Evolutionary conservation across 2,797 vertebrate species (phyloP), one percentile per base, ranked within the genome.

Genomic region (Channa striata): DNA sequence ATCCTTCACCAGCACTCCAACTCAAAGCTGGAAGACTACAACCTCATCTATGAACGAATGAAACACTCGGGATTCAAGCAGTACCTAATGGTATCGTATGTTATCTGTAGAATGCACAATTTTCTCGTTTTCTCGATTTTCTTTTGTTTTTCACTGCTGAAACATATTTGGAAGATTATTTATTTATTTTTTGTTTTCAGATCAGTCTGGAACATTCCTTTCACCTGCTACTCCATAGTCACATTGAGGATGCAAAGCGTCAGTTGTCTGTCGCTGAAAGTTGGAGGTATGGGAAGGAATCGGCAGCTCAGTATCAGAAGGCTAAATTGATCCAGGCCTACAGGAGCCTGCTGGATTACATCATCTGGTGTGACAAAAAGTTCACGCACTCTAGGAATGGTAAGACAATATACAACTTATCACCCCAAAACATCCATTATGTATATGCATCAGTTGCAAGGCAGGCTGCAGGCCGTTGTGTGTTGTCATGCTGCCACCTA

Each of bases 131-230:
- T n/a, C n/a, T n/a, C n/a, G 0, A 40, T 44, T 19, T 37, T 6
- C 17, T 11, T 47, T 40, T 14, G 39, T 23, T 51, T 40, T 8
- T 30, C 37, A 17, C n/a, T 40, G 7, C 34, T 36, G 5, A 46
- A 36, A 36, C 16, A 47, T 5, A 1, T 12, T 37, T 8, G 51
- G 11, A 25, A 17, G 37, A n/a, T n/a, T n/a, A n/a, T n/a, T n/a
- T n/a, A n/a, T n/a, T n/a, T 1, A 2, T 36, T 42, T 23, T 61
- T 51, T 59, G 11, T 60, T 4, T 74, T 11, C 74, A 99, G 96
- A 87, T 98, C 54, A 95, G 91, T 75, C 84, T 99, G 85, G 96
- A 99, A 58, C 97, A 99, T 3, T 74, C 87, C 0, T 94, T 97
- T 65, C 94, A 96, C 66, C 92, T 97, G 19, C 54, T 99, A 72